These are phyloP conservation scores for Gymnogyps californianus DNA, from an alignment of 2,113 vertebrate genomes.

Conservation along the genomic window DNA sequence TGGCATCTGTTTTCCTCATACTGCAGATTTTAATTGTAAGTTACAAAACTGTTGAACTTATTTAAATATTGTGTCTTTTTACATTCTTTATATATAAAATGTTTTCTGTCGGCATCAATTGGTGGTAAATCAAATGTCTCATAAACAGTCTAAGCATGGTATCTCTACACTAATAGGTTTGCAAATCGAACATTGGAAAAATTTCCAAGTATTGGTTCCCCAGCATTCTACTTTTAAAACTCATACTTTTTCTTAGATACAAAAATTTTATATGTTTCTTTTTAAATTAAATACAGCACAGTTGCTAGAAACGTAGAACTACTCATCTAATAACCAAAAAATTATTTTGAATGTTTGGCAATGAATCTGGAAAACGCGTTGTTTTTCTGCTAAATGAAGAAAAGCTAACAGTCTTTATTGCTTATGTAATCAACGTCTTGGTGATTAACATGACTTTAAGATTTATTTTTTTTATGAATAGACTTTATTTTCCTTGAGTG, in stretches of 20 bases:
- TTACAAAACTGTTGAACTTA: not conserved
- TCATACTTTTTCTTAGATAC: not conserved
- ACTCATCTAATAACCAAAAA: not conserved
- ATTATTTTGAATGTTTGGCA: not conserved
- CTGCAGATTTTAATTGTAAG: not conserved
- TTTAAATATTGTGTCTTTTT: not conserved
- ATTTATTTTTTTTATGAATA: not conserved
- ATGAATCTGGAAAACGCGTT: not conserved
- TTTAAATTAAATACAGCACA: not conserved
- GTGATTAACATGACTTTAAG: not conserved
- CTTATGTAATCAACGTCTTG: not conserved
- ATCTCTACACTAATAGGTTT: not conserved
- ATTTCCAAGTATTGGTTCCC: not conserved
- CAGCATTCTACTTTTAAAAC: not conserved
- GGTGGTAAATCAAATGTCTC: not conserved
- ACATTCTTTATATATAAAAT: not conserved
- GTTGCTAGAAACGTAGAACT: not conserved
- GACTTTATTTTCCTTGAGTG: not conserved
- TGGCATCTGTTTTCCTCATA: not conserved
- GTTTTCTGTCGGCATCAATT: not conserved
- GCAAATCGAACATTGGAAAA: not conserved
- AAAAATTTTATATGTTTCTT: not conserved
- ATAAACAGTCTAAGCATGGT: not conserved
- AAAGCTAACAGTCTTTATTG: not conserved
- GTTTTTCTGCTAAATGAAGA: not conserved